phyloP scores from a whole-genome alignment of 64 coral and sea anemone species.

The Porites lutea region DNA sequence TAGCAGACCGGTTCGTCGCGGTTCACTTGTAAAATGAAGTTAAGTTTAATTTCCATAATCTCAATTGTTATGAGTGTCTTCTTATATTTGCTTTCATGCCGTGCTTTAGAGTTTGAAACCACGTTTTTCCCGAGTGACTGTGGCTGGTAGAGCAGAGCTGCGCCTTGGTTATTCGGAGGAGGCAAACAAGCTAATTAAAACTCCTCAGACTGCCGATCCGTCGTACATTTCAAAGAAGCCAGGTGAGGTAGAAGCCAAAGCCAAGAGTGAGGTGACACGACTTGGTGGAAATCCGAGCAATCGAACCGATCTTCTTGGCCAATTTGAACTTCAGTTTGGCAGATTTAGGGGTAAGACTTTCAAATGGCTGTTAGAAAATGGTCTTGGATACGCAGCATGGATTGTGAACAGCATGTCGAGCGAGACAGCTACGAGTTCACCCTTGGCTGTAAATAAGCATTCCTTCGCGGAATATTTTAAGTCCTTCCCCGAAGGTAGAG shows the following conservation, averaged over 20 bases:
- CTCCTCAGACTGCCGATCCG: not conserved
- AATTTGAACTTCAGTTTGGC: constrained; percentile 37
- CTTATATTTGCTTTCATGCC: no score
- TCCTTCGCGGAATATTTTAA: not conserved
- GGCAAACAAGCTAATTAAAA: not conserved
- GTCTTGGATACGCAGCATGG: constrained; percentile 35
- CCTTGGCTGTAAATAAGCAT: not conserved
- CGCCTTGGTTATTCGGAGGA: not conserved
- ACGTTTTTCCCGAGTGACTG: not conserved
- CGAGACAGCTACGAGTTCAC: not conserved
- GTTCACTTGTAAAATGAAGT: not conserved
- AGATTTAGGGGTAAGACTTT: constrained; percentile 2
- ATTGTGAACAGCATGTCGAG: not conserved
- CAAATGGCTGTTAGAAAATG: no score
- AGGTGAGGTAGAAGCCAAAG: not conserved
- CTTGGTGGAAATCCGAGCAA: no score
- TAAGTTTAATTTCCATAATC: not conserved
- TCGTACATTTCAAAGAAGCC: not conserved
- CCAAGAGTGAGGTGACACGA: not conserved
- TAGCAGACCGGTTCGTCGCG: not conserved
- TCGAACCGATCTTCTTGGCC: not conserved
- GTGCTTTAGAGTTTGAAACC: not conserved
- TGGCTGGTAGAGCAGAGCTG: not conserved
- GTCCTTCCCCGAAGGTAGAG: not conserved
- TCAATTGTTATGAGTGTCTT: no score